Base-by-base conservation (phyloP, 2,113 vertebrate species). In the Prunella fulvescens region DNA sequence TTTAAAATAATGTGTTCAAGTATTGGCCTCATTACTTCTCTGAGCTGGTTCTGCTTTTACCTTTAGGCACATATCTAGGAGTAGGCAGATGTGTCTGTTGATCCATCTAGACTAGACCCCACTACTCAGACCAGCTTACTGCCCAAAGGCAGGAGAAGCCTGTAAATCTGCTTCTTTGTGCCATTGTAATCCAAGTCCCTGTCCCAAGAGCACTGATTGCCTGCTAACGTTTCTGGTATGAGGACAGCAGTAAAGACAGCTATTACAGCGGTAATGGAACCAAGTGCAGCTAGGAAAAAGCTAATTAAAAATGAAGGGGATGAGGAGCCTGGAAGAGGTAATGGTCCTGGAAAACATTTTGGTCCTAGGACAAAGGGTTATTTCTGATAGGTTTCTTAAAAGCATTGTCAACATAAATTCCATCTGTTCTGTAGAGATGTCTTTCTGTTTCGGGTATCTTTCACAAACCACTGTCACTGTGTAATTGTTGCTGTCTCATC, bases 271-370 rank as follows among this genome's bases (percentile, higher is more conserved):
- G 77, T 83, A 88, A 90, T 92, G 82, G 79, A 93, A 90, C 6
- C 25, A 48, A 66, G 51, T 8, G 5, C 28, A 74, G 56, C 53
- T 78, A 84, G 82, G 64, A 29, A 78, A 94, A 74, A 93, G 15
- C 76, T 92, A 86, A 94, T 95, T 91, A 94, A 96, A 95, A 95
- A 95, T 95, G 72, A 79, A 95, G 53, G 20, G 77, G 17, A 45
- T 84, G 65, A 65, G 51, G 25, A 92, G 31, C 12, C 61, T 64
- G 25, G 16, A 86, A 95, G 60, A 60, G 50, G 19, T 78, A 86
- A 94, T 64, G 53, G 81, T 71, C 56, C 56, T 71, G 40, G 31
- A 74, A 94, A 92, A 81, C 11, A 40, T 60, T 71, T 83, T 90
- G 42, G 56, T 58, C 40, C 18, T 79, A 76, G 81, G 81, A 95